Conservation (phyloP, 2,113 vertebrate species). For the Psephotus haematonotus region DNA sequence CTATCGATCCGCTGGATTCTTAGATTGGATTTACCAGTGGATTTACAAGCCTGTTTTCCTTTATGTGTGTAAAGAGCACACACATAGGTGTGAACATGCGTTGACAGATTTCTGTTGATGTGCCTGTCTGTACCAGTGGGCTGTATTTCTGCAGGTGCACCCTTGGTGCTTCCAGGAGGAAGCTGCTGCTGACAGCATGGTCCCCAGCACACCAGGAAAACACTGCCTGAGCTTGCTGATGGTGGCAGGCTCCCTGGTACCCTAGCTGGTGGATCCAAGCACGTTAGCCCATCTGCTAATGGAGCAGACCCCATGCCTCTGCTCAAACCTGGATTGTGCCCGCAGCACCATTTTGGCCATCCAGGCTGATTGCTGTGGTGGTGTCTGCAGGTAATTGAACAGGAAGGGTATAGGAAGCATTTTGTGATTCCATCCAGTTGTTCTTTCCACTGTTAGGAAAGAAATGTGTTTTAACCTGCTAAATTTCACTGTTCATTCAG, state of each 20-base stretch:
- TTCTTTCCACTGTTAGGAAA: not conserved
- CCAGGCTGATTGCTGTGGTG: not conserved
- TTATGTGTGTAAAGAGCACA: rapidly evolving
- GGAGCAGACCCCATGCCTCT: not conserved
- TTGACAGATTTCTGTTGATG: too few relatives aligned
- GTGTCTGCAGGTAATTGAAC: not conserved
- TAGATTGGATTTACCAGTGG: rapidly evolving
- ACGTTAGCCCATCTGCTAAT: rapidly evolving
- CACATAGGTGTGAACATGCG: rapidly evolving
- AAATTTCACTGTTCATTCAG: not conserved
- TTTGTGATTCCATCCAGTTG: not conserved
- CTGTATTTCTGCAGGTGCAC: not conserved
- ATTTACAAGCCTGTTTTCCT: not conserved
- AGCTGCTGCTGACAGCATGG: not conserved
- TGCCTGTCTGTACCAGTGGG: not conserved
- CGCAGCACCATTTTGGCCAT: too few relatives aligned
- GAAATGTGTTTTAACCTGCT: not conserved
- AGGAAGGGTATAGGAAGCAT: too few relatives aligned
- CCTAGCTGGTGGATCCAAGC: rapidly evolving
- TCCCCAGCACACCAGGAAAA: not conserved
- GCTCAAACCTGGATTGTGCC: not conserved
- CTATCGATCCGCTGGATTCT: not conserved
- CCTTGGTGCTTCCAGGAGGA: not conserved
- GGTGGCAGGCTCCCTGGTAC: not conserved
- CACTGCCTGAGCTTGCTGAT: not conserved